Evolutionary conservation across 2,888 invertebrate genomes (phyloP), one percentile per base, ranked within the genome.

Genomic region (Drosophila mettleri): DNA sequence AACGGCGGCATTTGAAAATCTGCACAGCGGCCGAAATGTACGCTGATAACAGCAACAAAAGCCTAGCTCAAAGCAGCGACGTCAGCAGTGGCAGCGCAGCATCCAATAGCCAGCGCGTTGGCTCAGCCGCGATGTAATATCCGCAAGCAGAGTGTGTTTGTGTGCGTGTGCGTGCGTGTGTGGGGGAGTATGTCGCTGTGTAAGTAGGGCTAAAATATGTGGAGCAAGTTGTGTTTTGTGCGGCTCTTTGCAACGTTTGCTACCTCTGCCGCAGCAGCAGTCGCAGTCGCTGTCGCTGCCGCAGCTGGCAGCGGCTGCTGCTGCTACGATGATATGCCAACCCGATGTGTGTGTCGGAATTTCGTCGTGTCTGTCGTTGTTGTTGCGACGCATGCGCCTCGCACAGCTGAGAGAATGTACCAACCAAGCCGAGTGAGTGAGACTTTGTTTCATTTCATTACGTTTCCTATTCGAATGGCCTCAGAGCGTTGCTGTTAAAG

Each of bases 141-240:
- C 59, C 54, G 51, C 57, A 46, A 58, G 46, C 31, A 58, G 46
- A 27, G 45, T 43, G 65, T 1, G 38, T 38, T 27, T 58, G 31
- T 46, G 36, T 64, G 49, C 33, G 49, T 33, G 65, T 59, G 62
- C 51, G 61, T 31, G 52, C 41, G 41, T 46, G 66, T 65, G 62
- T 71, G 76, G 41, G 66, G 64, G 80, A 73, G 69, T 68, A 70
- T 81, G 78, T 74, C 74, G 74, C 53, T 85, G 83, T 84, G 85
- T 84, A 84, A 84, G 83, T 84, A 84, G 83, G 83, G 79, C 83
- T 83, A 80, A 62, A 83, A 84, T 85, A 84, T 84, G 70, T 84
- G 70, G 83, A 84, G 85, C 83, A 84, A 83, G 85, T 80, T 84
- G 72, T 70, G 83, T 78, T 83, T 80, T 84, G 78, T 84, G 58